phyloP scores from a whole-genome alignment of 2,888 invertebrate genomes.

The Protonemura montana region DNA sequence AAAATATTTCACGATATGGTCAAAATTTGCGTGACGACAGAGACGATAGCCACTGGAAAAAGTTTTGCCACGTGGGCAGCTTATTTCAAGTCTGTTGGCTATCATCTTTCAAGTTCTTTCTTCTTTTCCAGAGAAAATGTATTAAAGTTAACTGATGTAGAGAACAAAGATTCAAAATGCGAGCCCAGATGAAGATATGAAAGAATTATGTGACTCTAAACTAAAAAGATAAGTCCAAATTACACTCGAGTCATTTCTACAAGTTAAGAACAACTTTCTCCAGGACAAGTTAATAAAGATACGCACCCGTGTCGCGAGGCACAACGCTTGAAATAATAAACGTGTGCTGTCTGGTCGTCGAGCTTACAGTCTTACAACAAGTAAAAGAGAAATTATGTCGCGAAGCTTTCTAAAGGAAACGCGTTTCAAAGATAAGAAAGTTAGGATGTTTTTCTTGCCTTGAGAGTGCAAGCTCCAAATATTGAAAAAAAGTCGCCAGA shows the following conservation, averaged over 20 bases:
- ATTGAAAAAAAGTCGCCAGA: not conserved
- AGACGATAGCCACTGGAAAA: not conserved
- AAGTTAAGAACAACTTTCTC: not conserved
- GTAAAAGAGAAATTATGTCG: not conserved
- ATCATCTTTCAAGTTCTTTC: not conserved
- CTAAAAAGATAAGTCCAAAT: conserved; percentile 7
- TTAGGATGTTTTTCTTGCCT: not conserved
- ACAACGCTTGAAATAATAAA: not conserved
- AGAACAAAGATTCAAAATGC: conserved; percentile 9
- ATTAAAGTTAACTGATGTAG: conserved; percentile 12
- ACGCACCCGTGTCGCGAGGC: not conserved
- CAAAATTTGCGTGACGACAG: not conserved
- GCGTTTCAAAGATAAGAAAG: not conserved
- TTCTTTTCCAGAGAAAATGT: not conserved
- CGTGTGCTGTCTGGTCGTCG: not conserved
- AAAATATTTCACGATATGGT: not conserved
- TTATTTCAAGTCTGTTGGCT: not conserved
- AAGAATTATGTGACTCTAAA: conserved; percentile 5
- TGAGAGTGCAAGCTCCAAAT: not conserved
- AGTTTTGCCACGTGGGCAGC: not conserved
- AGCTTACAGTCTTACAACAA: not conserved
- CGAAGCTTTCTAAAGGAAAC: not conserved
- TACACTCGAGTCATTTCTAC: not conserved
- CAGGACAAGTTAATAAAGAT: conserved; percentile 12
- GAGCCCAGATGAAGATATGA: not conserved